A percentile compares a stretch with the other conserved stretches of the same genome.
Conservation (phyloP, 2,113 vertebrate genomes). For the Scatophagus argus region DNA sequence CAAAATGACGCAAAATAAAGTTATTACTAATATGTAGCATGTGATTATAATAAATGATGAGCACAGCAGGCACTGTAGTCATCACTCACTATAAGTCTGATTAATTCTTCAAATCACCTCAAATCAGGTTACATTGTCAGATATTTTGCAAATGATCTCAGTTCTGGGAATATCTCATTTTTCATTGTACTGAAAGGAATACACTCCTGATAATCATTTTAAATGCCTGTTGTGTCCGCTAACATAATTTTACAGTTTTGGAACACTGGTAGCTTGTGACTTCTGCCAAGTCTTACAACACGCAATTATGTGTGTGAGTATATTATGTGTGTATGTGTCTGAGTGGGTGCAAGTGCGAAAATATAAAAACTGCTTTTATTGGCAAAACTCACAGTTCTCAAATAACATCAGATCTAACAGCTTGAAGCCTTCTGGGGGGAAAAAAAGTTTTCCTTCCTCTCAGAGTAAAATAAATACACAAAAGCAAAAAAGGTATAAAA, state of each 20-base stretch:
- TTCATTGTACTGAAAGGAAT: slow-evolving; percentile 8
- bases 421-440: slow-evolving; percentile 11
- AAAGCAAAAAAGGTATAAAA: background rate
- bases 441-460: slow-evolving; percentile 18
- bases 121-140: slow-evolving; percentile 11
- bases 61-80: background rate
- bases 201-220: slow-evolving; percentile 31
- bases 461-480: slow-evolving; percentile 6
- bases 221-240: background rate
- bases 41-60: slow-evolving; percentile 32
- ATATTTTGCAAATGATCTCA: slow-evolving; percentile 15
- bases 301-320: slow-evolving; percentile 18
- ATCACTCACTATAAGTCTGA: slow-evolving; percentile 22
- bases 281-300: slow-evolving; percentile 31
- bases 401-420: slow-evolving; percentile 32
- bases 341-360: slow-evolving; percentile 57
- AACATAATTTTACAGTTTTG: slow-evolving; percentile 27
- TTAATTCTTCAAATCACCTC: background rate
- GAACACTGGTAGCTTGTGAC: slow-evolving; percentile 16
- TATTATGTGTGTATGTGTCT: slow-evolving; percentile 24
- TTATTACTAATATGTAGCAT: slow-evolving; percentile 31
- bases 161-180: background rate
- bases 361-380: slow-evolving; percentile 44
- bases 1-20: background rate
- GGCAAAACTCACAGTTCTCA: slow-evolving; percentile 41